Evolutionary conservation across 2,797 vertebrate species (phyloP).

Genomic region (Acrossocheilus wenchowensis): DNA sequence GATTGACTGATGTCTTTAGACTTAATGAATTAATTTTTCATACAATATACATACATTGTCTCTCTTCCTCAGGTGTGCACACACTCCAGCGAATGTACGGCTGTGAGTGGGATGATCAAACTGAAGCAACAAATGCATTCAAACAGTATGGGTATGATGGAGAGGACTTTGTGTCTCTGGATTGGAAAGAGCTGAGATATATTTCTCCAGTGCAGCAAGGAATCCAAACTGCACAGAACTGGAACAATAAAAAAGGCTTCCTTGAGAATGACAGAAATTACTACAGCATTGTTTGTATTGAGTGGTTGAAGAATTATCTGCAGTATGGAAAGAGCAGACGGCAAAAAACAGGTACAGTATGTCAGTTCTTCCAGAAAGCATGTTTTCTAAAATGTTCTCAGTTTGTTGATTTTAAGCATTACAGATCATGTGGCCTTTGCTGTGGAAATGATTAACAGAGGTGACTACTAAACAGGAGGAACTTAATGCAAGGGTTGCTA

Average conservation of each 20-base stretch:
- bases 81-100: constrained; percentile 12
- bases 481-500: too few species aligned
- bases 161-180: constrained; percentile 14
- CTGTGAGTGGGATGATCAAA: constrained; percentile 52
- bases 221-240: constrained; percentile 3
- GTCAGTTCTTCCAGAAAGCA: too few species aligned
- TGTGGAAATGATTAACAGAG: too few species aligned
- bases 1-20: too few species aligned
- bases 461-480: too few species aligned
- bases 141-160: neutral
- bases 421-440: too few species aligned
- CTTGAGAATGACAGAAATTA: fast-evolving
- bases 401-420: too few species aligned
- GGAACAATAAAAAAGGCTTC: fast-evolving
- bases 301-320: constrained; percentile 43
- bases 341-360: too few species aligned
- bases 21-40: too few species aligned
- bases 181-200: constrained; percentile 41
- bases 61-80: constrained; percentile 46
- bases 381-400: too few species aligned
- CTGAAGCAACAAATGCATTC: constrained; percentile 4
- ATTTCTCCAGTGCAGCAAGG: constrained; percentile 36
- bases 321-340: constrained; percentile 43
- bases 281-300: neutral
- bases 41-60: too few species aligned